Percentiles rank a stretch among this genome's conserved stretches.
Evolutionary conservation across 2,888 invertebrate species (phyloP).

Genomic region (Pecten maximus): DNA sequence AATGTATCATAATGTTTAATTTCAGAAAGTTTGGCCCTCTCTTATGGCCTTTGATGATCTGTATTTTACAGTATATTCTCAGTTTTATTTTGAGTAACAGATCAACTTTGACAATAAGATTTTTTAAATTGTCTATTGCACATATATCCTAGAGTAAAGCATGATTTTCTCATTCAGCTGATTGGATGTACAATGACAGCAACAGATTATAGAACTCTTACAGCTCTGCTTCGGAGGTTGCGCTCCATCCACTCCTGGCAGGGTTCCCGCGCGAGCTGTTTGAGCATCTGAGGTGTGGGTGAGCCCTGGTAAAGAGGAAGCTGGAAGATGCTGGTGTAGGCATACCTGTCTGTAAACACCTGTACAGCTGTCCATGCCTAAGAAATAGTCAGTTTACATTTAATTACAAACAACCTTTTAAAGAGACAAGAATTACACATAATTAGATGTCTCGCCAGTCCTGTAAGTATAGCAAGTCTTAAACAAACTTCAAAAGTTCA

Average conservation of each 20-base stretch:
- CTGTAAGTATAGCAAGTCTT: too few species aligned
- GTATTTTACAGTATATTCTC: too few species aligned
- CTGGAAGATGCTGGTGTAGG: slow-evolving; percentile 77
- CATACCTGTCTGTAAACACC: slow-evolving; percentile 79
- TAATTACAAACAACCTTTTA: background rate
- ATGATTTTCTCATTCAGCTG: background rate
- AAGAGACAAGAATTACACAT: too few species aligned
- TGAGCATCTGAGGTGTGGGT: slow-evolving; percentile 76
- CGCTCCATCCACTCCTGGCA: slow-evolving; percentile 78
- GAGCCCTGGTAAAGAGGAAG: slow-evolving; percentile 79
- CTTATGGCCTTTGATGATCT: too few species aligned
- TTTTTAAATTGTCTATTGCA: too few species aligned
- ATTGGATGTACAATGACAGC: background rate
- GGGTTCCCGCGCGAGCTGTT: slow-evolving; percentile 77
- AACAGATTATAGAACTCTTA: slow-evolving; percentile 49
- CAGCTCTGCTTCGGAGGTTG: slow-evolving; percentile 73
- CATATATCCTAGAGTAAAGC: too few species aligned
- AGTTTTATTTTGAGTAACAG: too few species aligned
- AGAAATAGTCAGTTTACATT: background rate
- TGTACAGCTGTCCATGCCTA: slow-evolving; percentile 81
- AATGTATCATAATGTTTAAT: too few species aligned
- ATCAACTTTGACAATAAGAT: too few species aligned
- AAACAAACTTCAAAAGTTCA: too few species aligned
- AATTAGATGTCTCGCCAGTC: too few species aligned
- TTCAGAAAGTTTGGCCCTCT: too few species aligned